Evolutionary conservation across 1,140 invertebrate species (phyloP).

Genomic region (Bombus polaris): DNA sequence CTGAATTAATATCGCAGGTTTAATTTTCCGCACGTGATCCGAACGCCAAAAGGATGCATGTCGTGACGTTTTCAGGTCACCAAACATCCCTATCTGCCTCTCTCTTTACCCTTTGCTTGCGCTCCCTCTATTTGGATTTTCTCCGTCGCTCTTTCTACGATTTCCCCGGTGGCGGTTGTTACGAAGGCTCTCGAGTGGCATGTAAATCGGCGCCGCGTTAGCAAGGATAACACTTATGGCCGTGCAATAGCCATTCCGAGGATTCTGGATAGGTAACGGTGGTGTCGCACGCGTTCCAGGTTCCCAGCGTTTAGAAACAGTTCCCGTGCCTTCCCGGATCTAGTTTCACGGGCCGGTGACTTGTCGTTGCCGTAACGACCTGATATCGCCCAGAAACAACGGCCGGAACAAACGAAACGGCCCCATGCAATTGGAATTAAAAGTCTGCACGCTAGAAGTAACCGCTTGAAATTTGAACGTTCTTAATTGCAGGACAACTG

Average conservation of each 20-base stretch:
- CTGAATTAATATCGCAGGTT: slow-evolving; percentile 74
- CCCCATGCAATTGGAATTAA: slow-evolving; percentile 35
- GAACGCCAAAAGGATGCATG: slow-evolving; percentile 48
- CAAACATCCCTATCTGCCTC: slow-evolving; percentile 12
- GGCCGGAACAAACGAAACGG: slow-evolving; percentile 37
- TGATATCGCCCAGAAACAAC: slow-evolving; percentile 28
- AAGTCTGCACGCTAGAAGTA: slow-evolving; percentile 19
- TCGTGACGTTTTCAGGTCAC: slow-evolving; percentile 61
- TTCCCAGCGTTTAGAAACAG: slow-evolving; percentile 2
- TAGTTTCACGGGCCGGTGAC: slow-evolving; percentile 48
- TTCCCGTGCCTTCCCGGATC: slow-evolving; percentile 30
- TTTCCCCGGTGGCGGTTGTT: not conserved
- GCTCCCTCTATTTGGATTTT: not conserved
- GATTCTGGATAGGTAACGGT: slow-evolving; percentile 1
- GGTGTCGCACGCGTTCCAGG: not conserved
- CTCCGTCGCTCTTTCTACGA: not conserved
- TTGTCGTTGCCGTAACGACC: slow-evolving; percentile 47
- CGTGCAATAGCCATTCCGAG: slow-evolving; percentile 5
- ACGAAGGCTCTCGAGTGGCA: slow-evolving; percentile 40
- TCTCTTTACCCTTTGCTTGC: not conserved
- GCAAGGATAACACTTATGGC: slow-evolving; percentile 39
- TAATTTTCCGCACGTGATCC: slow-evolving; percentile 67
- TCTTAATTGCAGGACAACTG: not conserved
- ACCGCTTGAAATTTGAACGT: slow-evolving; percentile 20
- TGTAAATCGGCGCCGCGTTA: slow-evolving; percentile 54